Conservation (phyloP, 2,888 invertebrate genomes). For the Seira ritae region DNA sequence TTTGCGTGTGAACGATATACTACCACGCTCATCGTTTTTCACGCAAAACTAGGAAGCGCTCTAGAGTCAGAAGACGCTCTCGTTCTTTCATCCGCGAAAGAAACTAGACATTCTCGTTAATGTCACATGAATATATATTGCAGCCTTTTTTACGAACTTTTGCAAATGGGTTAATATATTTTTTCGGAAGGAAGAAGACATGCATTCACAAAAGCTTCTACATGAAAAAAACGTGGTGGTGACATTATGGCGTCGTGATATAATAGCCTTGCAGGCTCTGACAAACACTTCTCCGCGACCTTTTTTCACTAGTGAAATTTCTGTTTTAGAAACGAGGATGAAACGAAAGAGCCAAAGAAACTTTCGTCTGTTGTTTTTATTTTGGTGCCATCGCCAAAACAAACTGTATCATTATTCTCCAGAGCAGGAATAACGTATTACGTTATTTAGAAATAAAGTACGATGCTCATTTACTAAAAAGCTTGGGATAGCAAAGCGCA, state of each 20-base stretch:
- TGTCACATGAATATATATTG: constrained; percentile 57
- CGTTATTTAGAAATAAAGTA: constrained; percentile 53
- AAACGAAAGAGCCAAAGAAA: constrained; percentile 9
- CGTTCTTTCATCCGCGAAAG: no score
- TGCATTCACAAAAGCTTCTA: background rate
- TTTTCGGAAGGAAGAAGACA: background rate
- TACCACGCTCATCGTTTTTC: no score
- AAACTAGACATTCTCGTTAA: constrained; percentile 47
- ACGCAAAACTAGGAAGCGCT: no score
- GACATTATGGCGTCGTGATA: background rate
- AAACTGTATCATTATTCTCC: background rate
- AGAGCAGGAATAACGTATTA: constrained; percentile 43
- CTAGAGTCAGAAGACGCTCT: no score
- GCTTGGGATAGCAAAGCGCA: constrained; percentile 21
- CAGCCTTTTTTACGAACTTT: constrained; percentile 38
- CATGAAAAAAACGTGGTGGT: background rate
- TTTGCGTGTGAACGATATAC: background rate
- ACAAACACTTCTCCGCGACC: background rate
- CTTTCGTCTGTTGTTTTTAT: background rate
- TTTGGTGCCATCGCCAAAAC: constrained; percentile 6
- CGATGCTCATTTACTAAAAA: constrained; percentile 61
- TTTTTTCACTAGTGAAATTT: background rate
- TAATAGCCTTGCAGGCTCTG: background rate
- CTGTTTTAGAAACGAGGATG: no score
- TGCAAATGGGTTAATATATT: constrained; percentile 35